A percentile compares a stretch with the other conserved stretches of the same genome.
Evolutionary conservation across 2,888 invertebrate species (phyloP).

Genomic region (Notodonta dromedarius): DNA sequence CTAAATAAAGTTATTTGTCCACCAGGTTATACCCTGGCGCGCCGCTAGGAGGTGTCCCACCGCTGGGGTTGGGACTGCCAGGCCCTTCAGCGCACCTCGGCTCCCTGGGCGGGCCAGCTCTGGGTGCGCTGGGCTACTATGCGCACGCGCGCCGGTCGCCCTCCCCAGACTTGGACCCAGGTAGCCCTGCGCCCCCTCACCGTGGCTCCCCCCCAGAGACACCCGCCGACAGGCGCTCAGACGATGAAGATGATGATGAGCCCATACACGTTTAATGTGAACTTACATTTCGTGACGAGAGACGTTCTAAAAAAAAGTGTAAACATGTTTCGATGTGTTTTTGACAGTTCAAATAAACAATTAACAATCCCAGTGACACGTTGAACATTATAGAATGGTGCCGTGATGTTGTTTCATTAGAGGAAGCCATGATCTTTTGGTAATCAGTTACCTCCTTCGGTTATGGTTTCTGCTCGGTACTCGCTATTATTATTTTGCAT

Average conservation of each 20-base stretch:
- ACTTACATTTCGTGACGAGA: conserved; percentile 18
- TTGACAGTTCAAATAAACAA: conserved; percentile 17
- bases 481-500: conserved; percentile 34
- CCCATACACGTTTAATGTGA: conserved; percentile 84
- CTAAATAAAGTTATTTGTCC: not conserved
- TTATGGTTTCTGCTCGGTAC: conserved; percentile 28
- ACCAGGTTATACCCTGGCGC: conserved; percentile 85
- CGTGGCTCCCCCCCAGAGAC: conserved; percentile 67
- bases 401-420: conserved; percentile 13
- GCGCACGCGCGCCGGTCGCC: conserved; percentile 78
- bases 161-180: conserved; percentile 84
- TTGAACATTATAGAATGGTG: too few relatives aligned
- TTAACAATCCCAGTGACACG: conserved; percentile 4
- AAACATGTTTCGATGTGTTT: conserved; percentile 29
- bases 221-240: conserved; percentile 71
- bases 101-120: conserved; percentile 88
- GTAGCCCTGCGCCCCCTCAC: conserved; percentile 82
- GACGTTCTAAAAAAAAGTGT: conserved; percentile 9
- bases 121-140: conserved; percentile 81
- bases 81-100: conserved; percentile 88
- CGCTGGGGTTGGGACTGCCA: conserved; percentile 85
- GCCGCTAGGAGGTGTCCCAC: conserved; percentile 83
- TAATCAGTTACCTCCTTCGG: conserved; percentile 30
- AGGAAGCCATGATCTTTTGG: conserved; percentile 35
- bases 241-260: conserved; percentile 85